A percentile compares a stretch with the other conserved stretches of the same genome.
Evolutionary conservation across 1,140 invertebrate species (phyloP).

Genomic region (Palaemon carinicauda): DNA sequence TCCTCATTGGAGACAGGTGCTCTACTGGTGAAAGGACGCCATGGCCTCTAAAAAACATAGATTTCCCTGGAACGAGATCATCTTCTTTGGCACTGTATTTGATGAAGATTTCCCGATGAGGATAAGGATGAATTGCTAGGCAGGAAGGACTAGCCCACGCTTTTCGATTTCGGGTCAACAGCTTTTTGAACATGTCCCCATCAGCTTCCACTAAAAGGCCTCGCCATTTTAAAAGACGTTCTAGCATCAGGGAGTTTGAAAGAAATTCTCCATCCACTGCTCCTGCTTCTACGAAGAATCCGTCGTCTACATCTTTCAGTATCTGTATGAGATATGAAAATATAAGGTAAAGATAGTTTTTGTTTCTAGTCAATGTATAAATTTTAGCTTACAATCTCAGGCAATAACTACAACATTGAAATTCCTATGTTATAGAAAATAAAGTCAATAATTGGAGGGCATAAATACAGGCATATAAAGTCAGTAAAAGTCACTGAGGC

Average conservation of each 20-base stretch:
- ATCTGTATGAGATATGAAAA: background rate
- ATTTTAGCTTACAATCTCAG: no score
- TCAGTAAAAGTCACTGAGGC: no score
- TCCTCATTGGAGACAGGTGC: background rate
- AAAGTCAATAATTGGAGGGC: no score
- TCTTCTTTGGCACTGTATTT: background rate
- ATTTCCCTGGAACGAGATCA: background rate
- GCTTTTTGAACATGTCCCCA: conserved; percentile 59
- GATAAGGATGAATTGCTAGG: conserved; percentile 60
- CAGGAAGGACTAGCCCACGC: conserved; percentile 52
- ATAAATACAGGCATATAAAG: no score
- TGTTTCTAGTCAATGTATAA: background rate
- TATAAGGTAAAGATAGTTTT: background rate
- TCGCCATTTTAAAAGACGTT: conserved; percentile 61
- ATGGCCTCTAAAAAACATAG: background rate
- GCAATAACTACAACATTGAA: no score
- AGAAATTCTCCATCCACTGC: conserved; percentile 63
- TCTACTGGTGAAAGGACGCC: background rate
- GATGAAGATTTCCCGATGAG: background rate
- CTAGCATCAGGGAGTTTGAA: conserved; percentile 64
- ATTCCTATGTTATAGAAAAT: no score
- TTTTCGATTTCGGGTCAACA: conserved; percentile 50
- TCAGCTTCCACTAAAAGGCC: conserved; percentile 64
- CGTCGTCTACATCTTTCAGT: conserved; percentile 11
- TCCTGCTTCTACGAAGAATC: conserved; percentile 64